These are phyloP conservation scores for Gallinago media DNA, from an alignment of 2,113 vertebrate species.

Conservation along the genomic window DNA sequence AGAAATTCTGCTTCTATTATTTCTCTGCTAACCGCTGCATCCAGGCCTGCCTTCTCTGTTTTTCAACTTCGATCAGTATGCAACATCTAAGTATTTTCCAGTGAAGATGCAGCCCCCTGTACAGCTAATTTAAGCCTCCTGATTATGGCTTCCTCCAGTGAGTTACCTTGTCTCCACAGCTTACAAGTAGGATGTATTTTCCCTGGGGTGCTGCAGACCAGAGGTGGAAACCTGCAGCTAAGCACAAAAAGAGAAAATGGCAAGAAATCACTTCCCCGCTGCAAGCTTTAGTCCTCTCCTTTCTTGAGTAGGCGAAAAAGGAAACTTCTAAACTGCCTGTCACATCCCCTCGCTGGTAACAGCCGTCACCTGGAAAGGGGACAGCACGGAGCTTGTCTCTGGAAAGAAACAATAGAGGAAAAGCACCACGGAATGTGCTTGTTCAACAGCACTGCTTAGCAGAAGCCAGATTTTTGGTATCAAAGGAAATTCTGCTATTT, in stretches of 20 bases:
- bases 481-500: slow-evolving; percentile 35
- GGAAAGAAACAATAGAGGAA: slow-evolving; percentile 28
- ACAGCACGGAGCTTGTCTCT: not conserved
- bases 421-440: not conserved
- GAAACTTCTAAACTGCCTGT: slow-evolving; percentile 33
- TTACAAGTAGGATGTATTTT: slow-evolving; percentile 19
- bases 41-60: not conserved
- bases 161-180: slow-evolving; percentile 45
- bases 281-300: not conserved
- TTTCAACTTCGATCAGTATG: not conserved
- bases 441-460: slow-evolving; percentile 5
- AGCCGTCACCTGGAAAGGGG: not conserved
- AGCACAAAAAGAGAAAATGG: slow-evolving; percentile 16
- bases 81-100: not conserved
- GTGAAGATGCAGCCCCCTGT: not conserved
- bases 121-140: slow-evolving; percentile 31
- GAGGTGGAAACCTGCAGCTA: slow-evolving; percentile 45
- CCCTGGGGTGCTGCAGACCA: slow-evolving; percentile 33
- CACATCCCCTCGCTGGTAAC: not conserved
- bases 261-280: not conserved
- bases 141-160: slow-evolving; percentile 24
- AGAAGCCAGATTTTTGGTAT: not conserved
- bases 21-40: not conserved
- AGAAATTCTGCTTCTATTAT: not conserved
- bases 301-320: not conserved